Percentiles rank a stretch among this genome's conserved stretches.
Evolutionary conservation across 2,113 vertebrate genomes (phyloP).

Genomic region (Drymodes brunneopygia): DNA sequence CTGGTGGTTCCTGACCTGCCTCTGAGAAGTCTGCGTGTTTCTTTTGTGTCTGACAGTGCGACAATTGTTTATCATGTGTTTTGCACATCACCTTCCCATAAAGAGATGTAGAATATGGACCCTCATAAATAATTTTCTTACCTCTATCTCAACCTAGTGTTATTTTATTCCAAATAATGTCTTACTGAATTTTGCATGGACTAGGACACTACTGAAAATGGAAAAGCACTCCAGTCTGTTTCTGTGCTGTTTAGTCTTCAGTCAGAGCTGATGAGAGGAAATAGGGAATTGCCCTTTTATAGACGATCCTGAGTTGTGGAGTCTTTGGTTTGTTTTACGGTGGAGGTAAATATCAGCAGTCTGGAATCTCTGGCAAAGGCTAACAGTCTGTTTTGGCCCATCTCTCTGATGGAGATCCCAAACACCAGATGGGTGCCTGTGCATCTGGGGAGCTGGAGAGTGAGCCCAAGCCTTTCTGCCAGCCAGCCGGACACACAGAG

Average conservation of each 20-base stretch:
- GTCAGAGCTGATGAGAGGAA: not conserved
- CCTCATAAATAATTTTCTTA: not conserved
- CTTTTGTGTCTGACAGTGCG: too few relatives aligned
- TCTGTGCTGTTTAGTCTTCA: not conserved
- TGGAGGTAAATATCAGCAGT: not conserved
- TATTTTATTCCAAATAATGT: not conserved
- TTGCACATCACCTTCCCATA: not conserved
- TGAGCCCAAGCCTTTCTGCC: not conserved
- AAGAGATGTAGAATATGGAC: not conserved
- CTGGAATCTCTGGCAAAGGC: not conserved
- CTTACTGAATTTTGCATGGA: not conserved
- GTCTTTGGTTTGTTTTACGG: not conserved
- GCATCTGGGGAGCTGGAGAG: not conserved
- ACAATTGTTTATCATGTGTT: not conserved
- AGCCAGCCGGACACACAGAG: rapidly evolving
- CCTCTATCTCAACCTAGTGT: not conserved
- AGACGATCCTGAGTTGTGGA: not conserved
- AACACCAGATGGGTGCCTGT: not conserved
- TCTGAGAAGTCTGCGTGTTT: too few relatives aligned
- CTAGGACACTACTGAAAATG: not conserved
- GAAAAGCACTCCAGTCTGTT: not conserved
- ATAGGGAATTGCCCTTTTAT: not conserved
- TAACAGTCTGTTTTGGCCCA: not conserved
- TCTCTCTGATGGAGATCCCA: not conserved
- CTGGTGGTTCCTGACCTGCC: too few relatives aligned